phyloP scores from a whole-genome alignment of 2,113 vertebrate genomes.

The Acrocephalus arundinaceus region DNA sequence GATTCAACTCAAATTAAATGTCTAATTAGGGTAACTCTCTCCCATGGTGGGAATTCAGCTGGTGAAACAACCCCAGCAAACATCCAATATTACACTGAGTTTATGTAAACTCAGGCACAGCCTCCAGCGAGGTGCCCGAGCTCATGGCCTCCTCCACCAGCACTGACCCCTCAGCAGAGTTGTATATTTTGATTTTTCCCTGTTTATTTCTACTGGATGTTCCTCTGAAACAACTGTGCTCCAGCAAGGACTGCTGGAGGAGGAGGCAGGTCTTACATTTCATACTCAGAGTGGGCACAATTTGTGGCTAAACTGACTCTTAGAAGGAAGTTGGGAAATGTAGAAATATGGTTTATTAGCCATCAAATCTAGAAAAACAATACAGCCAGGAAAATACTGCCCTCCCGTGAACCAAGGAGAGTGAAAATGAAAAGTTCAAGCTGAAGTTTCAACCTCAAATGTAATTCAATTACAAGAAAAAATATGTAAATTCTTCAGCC shows the following conservation, averaged over 20 bases:
- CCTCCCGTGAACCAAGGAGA: not conserved
- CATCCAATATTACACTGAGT: accelerated
- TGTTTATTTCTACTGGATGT: not conserved
- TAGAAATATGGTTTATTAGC: not conserved
- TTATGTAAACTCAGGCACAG: not conserved
- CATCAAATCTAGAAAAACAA: not conserved
- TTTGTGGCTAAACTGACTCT: accelerated
- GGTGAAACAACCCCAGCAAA: not conserved
- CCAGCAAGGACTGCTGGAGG: not conserved
- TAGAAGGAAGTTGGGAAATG: not conserved
- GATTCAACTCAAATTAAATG: not conserved
- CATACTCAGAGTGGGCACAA: accelerated
- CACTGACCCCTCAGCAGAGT: not conserved
- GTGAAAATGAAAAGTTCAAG: not conserved
- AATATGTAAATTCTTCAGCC: not conserved
- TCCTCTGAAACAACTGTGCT: not conserved
- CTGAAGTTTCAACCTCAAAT: not conserved
- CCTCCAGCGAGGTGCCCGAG: not conserved
- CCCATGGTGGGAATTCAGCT: not conserved
- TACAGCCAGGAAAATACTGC: not conserved
- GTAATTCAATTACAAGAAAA: not conserved
- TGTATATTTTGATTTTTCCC: not conserved
- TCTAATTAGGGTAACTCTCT: not conserved
- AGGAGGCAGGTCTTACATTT: not conserved
- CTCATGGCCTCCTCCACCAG: not conserved